Evolutionary conservation across 1,140 invertebrate genomes (phyloP), one percentile per base, ranked within the genome.

Genomic region (Drosophila kohkoa): DNA sequence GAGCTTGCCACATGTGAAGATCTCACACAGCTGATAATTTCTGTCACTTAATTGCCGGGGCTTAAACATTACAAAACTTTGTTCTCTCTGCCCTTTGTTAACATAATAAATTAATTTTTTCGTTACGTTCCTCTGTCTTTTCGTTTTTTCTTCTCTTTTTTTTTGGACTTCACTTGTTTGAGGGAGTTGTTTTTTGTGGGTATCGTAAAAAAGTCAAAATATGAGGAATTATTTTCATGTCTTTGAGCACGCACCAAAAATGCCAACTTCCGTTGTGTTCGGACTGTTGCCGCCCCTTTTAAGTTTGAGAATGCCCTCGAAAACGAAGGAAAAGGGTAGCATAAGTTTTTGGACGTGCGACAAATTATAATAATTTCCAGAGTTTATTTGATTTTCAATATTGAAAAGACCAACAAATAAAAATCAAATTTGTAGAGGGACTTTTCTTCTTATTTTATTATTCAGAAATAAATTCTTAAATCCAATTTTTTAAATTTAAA

Each of bases 41-140:
- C 62, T 80, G 83, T 87, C 83, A 87, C 85, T 87, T 87, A 87
- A 88, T 87, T 87, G 83, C 83, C 85, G 73, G 80, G 85, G 83
- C 80, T 87, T 88, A 79, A 87, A 87, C 83, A 87, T 88, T 80
- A 87, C 82, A 87, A 87, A 87, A 87, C 80, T 87, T 80, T 49
- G 1, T 16, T 62, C 46, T 38, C 32, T 16, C 7, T 49, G n/a
- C 46, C 20, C 74, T 64, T 82, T 86, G 83, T 87, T 77, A 87
- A 79, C 83, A 87, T 88, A 79, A 87, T 88, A 88, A 87, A 87
- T 82, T 88, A 77, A 88, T 80, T 88, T 85, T 75, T 70, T 54
- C 8, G 35, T 38, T 38, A 38, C 30, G 2, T 38, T 38, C 2
- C 20, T 25, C 20, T 25, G 20, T 49, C 11, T 49, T 10, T 71